Evolutionary conservation across 37 sponge, comb jelly and placozoan genomes (phyloP), one percentile per base, ranked within the genome.

Genomic region (Chondrilla cf. caribensis): DNA sequence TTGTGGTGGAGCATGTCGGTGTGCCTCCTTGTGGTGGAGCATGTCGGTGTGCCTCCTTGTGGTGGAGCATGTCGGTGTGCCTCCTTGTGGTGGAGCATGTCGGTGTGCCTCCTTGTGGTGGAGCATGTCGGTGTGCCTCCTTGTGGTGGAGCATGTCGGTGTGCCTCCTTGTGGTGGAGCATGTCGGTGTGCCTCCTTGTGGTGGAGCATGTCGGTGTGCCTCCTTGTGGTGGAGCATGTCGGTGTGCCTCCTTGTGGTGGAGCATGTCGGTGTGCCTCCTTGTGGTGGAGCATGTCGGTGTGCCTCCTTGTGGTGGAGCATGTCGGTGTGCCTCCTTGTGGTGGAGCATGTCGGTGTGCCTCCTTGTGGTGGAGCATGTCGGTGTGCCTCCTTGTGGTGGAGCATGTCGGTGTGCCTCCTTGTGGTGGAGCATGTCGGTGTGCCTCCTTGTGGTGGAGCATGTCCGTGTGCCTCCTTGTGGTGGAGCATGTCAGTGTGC

Each of bases 1-100:
- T 70, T 39, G 26, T 36, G 40, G 7, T 0, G 40, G n/a, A n/a
- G n/a, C n/a, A n/a, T 24, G 96, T 97, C 58, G 70, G 90, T 79
- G 2, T 7, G 4, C 21, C 33, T 25, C 21, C 54, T 70, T 39
- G 26, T 36, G 40, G 7, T 0, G 40, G n/a, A n/a, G n/a, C n/a
- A n/a, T 24, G 96, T 97, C 58, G 70, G 90, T 79, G 2, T 7
- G 4, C 21, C 33, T 25, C 21, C 54, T 70, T 39, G 26, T 36
- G 40, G 7, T 0, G 40, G n/a, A n/a, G n/a, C n/a, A n/a, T 24
- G 96, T 97, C 58, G 70, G 90, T 79, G 2, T 7, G 4, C 21
- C 33, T 25, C 21, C 54, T 70, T 39, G 26, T 36, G 40, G 7
- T 0, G 40, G n/a, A n/a, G n/a, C n/a, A n/a, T 24, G 96, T 97